phyloP scores from a whole-genome alignment of 2,797 vertebrate species.

The Xiphophorus birchmanni region DNA sequence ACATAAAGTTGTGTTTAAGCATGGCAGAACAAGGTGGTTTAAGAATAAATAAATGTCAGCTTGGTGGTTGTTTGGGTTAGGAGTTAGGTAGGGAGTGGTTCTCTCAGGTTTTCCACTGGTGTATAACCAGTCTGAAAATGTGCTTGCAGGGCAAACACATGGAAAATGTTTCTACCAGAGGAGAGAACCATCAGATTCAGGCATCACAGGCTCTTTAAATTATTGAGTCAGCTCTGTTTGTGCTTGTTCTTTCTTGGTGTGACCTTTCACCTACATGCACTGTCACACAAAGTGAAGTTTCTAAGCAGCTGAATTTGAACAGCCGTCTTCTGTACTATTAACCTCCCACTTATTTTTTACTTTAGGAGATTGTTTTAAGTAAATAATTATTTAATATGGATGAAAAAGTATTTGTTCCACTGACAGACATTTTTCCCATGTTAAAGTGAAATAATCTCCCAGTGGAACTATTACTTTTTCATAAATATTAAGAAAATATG shows the following conservation, averaged over 20 bases:
- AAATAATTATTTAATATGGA: no score
- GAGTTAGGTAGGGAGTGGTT: background rate
- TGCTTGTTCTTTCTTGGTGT: background rate
- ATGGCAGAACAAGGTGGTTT: background rate
- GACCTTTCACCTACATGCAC: background rate
- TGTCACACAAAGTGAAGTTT: background rate
- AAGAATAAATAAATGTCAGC: background rate
- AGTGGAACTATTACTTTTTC: no score
- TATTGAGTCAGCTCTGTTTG: background rate
- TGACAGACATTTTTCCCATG: no score
- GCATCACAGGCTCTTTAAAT: background rate
- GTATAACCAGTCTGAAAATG: background rate
- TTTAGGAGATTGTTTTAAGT: no score
- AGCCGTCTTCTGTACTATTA: background rate
- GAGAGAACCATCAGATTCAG: background rate
- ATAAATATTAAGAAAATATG: no score
- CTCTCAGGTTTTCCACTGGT: background rate
- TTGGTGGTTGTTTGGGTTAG: background rate
- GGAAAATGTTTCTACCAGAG: slow-evolving; percentile 2
- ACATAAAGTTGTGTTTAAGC: background rate
- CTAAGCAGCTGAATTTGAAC: background rate
- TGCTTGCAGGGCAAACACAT: background rate
- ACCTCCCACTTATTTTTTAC: no score
- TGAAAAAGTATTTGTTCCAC: no score
- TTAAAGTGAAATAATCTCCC: no score